Evolutionary conservation across 2,797 vertebrate genomes (phyloP), one percentile per base, ranked within the genome.

Genomic region (Notolepis coatsorum): DNA sequence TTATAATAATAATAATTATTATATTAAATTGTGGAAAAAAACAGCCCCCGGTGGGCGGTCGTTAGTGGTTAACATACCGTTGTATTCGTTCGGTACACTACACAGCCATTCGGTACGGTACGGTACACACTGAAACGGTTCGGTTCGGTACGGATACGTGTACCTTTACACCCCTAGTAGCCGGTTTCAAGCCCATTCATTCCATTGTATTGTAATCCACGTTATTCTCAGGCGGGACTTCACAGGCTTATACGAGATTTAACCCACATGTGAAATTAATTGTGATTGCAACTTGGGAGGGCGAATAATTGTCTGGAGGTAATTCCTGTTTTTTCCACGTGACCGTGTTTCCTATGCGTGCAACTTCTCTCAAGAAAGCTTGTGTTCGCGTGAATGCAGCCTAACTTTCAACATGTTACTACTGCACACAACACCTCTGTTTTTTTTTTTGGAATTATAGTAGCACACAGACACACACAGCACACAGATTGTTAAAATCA

Each of bases 241-340:
- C 58, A 30, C n/a, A 0, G 75, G 84, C 81, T 89, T 84, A 82
- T 48, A 61, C 27, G 18, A 31, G 67, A 73, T 71, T 86, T 75
- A 87, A 74, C 62, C 59, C 38, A 20, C 84, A 86, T 85, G 80
- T 87, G 80, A 86, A 85, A 85, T 88, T 28, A 87, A 89, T 85
- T 71, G 66, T 63, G 50, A 43, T 18, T 74, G 68, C 73, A 65
- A 80, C 21, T 55, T 86, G 81, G 84, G 80, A 73, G 80, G 79
- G 67, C 70, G 68, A 68, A 63, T 79, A n/a, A n/a, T 51, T 30
- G 51, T 61, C 62, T 62, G 58, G 31, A 18, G 25, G 53, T 52
- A 43, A 27, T 38, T 75, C 73, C 73, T 21, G 48, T 70, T 74
- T 67, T 74, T 67, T 52, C 62, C 71, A 4, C 79, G 84, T 79